phyloP scores from a whole-genome alignment of 2,888 invertebrate species.

The Andrena dorsata region DNA sequence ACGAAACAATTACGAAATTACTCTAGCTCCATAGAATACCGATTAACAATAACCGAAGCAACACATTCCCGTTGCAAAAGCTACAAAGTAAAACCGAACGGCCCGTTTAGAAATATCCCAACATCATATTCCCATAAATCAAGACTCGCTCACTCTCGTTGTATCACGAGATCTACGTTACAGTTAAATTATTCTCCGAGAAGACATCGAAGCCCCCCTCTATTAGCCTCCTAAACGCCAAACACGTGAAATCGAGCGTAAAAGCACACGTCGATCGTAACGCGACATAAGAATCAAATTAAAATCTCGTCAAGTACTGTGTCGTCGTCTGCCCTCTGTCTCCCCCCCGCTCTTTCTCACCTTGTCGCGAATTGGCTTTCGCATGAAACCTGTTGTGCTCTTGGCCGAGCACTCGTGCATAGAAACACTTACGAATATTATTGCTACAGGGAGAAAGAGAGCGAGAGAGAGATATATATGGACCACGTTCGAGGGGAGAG shows the following conservation, averaged over 20 bases:
- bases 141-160: background rate
- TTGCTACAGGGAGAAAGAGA: constrained; percentile 54
- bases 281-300: constrained; percentile 74
- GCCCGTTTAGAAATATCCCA: background rate
- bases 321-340: background rate
- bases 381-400: constrained; percentile 77
- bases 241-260: constrained; percentile 65
- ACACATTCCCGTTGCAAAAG: too few species aligned
- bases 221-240: constrained; percentile 21
- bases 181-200: background rate
- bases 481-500: constrained; percentile 68
- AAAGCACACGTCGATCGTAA: constrained; percentile 60
- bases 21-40: too few species aligned
- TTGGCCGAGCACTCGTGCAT: constrained; percentile 64
- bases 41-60: too few species aligned
- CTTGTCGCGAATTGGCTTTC: constrained; percentile 71
- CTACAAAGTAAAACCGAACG: too few species aligned
- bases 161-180: background rate
- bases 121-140: constrained; percentile 14
- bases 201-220: constrained; percentile 1
- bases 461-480: constrained; percentile 8
- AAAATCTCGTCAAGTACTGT: constrained; percentile 67
- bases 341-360: constrained; percentile 42
- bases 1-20: too few species aligned
- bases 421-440: constrained; percentile 74